Percentiles rank a stretch among this genome's conserved stretches.
These are phyloP conservation scores for Drosophila gaucha DNA, from an alignment of 2,888 invertebrate genomes.

Conservation along the genomic window DNA sequence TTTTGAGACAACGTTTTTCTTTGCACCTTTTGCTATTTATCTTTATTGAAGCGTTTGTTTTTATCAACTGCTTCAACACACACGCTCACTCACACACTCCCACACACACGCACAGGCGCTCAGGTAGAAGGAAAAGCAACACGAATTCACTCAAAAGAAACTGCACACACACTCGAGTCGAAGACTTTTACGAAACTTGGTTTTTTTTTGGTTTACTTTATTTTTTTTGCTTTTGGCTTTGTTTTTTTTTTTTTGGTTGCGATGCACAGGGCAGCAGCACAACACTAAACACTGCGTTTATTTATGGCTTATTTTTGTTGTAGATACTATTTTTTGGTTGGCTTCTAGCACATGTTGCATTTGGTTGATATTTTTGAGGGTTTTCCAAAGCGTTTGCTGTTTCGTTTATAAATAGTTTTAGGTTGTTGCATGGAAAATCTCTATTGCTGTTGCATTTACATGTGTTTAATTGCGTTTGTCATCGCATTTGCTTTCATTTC, in stretches of 20 bases:
- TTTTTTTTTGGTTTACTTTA: constrained; percentile 28
- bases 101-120: constrained; percentile 17
- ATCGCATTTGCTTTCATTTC: constrained; percentile 51
- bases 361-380: constrained; percentile 29
- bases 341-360: constrained; percentile 48
- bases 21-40: constrained; percentile 71
- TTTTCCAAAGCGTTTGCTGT: constrained; percentile 44
- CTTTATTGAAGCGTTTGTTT: constrained; percentile 78
- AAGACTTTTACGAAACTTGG: constrained; percentile 68
- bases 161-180: constrained; percentile 59
- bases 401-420: constrained; percentile 47
- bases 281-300: constrained; percentile 51
- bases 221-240: constrained; percentile 21
- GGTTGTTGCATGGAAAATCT: constrained; percentile 28
- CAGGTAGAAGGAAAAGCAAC: constrained; percentile 65
- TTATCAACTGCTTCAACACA: constrained; percentile 70
- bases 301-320: constrained; percentile 65
- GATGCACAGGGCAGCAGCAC: constrained; percentile 64
- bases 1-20: constrained; percentile 56
- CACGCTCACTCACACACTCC: constrained; percentile 24
- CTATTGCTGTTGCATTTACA: constrained; percentile 27
- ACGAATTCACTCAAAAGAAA: constrained; percentile 71
- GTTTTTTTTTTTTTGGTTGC: constrained; percentile 43
- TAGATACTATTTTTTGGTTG: constrained; percentile 55
- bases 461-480: constrained; percentile 47